Percentiles rank a stretch among this genome's conserved stretches.
Evolutionary conservation across 2,113 vertebrate species (phyloP).

Genomic region (Barnardius zonarius): DNA sequence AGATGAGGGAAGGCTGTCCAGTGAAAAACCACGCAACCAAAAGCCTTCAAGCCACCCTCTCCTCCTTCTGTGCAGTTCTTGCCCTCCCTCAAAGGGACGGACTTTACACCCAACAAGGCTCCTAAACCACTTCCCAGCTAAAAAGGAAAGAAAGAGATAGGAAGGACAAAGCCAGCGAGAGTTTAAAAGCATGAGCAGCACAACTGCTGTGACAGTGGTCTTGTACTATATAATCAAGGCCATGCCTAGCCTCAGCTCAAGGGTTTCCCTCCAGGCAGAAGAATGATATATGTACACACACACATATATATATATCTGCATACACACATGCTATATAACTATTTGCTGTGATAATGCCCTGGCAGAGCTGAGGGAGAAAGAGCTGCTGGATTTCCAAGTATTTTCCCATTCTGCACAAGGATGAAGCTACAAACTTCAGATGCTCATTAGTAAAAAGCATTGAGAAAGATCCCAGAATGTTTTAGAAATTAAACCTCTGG

Average conservation of each 20-base stretch:
- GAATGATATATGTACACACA: no score
- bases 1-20: accelerated
- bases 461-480: not conserved
- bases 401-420: not conserved
- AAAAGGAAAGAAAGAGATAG: not conserved
- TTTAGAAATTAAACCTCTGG: not conserved
- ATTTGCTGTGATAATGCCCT: not conserved
- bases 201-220: accelerated
- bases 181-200: accelerated
- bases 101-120: not conserved
- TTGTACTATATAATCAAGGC: accelerated
- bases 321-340: not conserved
- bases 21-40: not conserved
- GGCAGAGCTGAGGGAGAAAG: not conserved
- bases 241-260: not conserved
- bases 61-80: not conserved
- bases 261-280: not conserved
- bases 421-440: not conserved
- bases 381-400: not conserved
- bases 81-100: accelerated
- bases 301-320: not conserved
- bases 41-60: not conserved
- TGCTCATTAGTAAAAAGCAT: not conserved
- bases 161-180: not conserved
- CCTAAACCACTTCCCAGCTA: accelerated